phyloP scores from a whole-genome alignment of 2,797 vertebrate species.

The Eulemur rubriventer region DNA sequence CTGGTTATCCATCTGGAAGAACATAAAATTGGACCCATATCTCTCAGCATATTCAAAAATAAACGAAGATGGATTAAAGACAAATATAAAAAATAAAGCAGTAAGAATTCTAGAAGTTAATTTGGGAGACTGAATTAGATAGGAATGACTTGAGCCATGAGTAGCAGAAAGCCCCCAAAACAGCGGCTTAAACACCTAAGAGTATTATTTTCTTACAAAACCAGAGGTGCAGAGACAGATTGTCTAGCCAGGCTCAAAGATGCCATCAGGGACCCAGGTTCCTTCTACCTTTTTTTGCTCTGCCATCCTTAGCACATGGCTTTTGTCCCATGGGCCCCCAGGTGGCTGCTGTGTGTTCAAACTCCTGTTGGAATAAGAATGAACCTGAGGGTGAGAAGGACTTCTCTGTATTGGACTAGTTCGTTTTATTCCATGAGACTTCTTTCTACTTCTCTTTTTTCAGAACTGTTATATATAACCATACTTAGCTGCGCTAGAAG shows the following conservation, averaged over 20 bases:
- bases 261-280: background rate
- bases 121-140: background rate
- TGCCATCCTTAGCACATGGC: background rate
- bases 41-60: conserved; percentile 75
- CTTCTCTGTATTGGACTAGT: background rate
- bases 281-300: background rate
- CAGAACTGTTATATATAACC: background rate
- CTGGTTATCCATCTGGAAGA: conserved; percentile 78
- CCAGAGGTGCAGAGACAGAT: background rate
- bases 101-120: conserved; percentile 42
- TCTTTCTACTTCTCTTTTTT: background rate
- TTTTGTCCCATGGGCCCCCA: background rate
- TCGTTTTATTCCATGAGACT: background rate
- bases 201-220: background rate
- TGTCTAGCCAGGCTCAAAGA: background rate
- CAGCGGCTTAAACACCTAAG: background rate
- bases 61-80: conserved; percentile 75
- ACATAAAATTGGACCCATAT: conserved; percentile 73
- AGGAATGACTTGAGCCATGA: background rate
- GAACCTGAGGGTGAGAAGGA: background rate
- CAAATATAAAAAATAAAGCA: conserved; percentile 53
- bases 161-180: background rate
- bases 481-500: background rate
- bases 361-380: background rate
- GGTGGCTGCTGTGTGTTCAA: background rate